phyloP scores from a whole-genome alignment of 2,888 invertebrate genomes.

The Philereme vetulata region DNA sequence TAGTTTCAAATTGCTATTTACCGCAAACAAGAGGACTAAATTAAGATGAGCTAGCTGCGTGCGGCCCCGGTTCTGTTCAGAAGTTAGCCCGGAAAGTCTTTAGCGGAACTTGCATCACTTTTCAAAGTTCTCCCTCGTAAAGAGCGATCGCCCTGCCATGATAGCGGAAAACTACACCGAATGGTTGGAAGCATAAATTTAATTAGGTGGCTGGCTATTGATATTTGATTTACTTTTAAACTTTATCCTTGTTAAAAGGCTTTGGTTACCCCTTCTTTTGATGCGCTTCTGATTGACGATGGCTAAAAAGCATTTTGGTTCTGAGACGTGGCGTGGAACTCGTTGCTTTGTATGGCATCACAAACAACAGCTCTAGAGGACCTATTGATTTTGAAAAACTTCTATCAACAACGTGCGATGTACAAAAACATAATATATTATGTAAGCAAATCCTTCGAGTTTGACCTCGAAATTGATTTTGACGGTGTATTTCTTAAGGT shows the following conservation, averaged over 20 bases:
- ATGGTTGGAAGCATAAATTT: constrained; percentile 25
- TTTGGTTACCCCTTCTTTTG: too few relatives aligned
- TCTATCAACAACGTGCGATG: too few relatives aligned
- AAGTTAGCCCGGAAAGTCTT: constrained; percentile 45
- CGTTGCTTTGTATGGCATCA: too few relatives aligned
- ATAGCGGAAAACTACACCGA: constrained; percentile 41
- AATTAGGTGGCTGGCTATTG: constrained; percentile 18
- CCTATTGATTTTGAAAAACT: too few relatives aligned
- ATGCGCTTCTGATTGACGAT: too few relatives aligned
- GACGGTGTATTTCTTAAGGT: constrained; percentile 4
- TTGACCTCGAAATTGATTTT: constrained; percentile 13
- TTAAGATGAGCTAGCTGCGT: constrained; percentile 70
- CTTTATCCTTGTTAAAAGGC: too few relatives aligned
- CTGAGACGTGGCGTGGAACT: too few relatives aligned
- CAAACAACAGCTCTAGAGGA: too few relatives aligned
- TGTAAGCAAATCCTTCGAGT: constrained; percentile 7
- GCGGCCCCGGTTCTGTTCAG: constrained; percentile 38
- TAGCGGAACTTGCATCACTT: constrained; percentile 52
- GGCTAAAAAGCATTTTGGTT: too few relatives aligned
- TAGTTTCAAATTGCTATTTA: constrained; percentile 76
- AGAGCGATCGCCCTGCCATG: constrained; percentile 45
- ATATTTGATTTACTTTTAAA: background rate
- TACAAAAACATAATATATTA: background rate
- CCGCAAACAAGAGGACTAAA: constrained; percentile 75
- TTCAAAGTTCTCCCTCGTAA: constrained; percentile 49